phyloP scores from a whole-genome alignment of 2,797 vertebrate species.

The Threskiornis aethiopicus region DNA sequence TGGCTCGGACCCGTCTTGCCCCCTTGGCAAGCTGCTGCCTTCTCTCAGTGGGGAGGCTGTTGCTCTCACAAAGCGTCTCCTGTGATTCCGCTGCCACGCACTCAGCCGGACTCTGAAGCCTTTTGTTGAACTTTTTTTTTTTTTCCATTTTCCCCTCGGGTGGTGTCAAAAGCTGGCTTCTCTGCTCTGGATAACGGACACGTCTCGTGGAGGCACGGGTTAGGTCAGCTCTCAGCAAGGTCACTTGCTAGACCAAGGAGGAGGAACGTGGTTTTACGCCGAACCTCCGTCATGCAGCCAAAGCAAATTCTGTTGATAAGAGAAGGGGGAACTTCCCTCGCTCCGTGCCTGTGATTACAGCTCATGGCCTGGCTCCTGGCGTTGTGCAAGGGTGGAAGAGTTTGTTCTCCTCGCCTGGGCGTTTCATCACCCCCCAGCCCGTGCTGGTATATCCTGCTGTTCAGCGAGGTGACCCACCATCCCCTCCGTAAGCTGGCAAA shows the following conservation, averaged over 20 bases:
- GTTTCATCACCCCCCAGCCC: not conserved
- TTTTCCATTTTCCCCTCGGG: not conserved
- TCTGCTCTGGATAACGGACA: not conserved
- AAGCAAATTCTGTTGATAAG: not conserved
- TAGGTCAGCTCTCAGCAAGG: not conserved
- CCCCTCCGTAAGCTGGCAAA: not conserved
- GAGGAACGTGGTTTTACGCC: not conserved
- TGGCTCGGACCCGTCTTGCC: not conserved
- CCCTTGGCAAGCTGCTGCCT: not conserved
- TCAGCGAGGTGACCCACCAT: not conserved
- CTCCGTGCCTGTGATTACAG: rapidly evolving
- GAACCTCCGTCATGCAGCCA: rapidly evolving
- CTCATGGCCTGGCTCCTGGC: not conserved
- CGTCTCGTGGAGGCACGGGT: not conserved
- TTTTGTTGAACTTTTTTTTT: not conserved
- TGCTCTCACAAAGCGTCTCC: conserved; percentile 39
- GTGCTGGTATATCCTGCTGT: not conserved
- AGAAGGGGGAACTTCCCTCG: not conserved
- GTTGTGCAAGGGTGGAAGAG: not conserved
- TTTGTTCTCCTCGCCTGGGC: not conserved
- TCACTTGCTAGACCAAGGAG: not conserved
- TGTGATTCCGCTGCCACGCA: not conserved
- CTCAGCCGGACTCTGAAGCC: not conserved
- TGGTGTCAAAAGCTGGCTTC: not conserved
- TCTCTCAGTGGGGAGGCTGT: not conserved